These are phyloP conservation scores for Myiopsitta monachus DNA, from an alignment of 2,113 vertebrate species.

Conservation along the genomic window DNA sequence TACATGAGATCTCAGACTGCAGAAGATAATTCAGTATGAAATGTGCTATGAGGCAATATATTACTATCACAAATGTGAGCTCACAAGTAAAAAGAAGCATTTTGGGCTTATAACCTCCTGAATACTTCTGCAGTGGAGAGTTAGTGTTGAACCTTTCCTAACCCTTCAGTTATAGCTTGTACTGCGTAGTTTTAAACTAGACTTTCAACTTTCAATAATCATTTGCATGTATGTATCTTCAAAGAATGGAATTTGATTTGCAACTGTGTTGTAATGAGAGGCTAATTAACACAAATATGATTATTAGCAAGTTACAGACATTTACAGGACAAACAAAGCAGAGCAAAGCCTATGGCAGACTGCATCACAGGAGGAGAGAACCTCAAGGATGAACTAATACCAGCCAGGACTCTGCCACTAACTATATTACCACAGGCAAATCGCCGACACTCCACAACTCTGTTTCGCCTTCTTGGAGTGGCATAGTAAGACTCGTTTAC, in stretches of 20 bases:
- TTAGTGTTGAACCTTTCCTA: conserved; percentile 35
- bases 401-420: neutral
- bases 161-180: conserved; percentile 24
- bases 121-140: neutral
- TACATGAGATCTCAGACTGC: neutral
- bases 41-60: neutral
- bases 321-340: conserved; percentile 14
- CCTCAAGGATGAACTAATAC: neutral
- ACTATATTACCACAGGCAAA: neutral
- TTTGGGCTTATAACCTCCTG: neutral
- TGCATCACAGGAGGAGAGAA: neutral
- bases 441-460: neutral
- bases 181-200: conserved; percentile 11
- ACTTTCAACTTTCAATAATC: conserved; percentile 39
- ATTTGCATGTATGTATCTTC: conserved; percentile 56
- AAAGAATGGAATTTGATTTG: conserved; percentile 62
- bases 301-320: conserved; percentile 47
- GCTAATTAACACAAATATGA: conserved; percentile 57
- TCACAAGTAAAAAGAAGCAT: neutral
- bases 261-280: conserved; percentile 52
- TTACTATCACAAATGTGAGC: neutral
- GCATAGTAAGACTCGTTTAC: neutral
- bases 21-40: neutral
- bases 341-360: neutral
- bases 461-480: conserved; percentile 18